These are phyloP conservation scores for Hassar affinis DNA, from an alignment of 2,113 vertebrate species.

Conservation along the genomic window DNA sequence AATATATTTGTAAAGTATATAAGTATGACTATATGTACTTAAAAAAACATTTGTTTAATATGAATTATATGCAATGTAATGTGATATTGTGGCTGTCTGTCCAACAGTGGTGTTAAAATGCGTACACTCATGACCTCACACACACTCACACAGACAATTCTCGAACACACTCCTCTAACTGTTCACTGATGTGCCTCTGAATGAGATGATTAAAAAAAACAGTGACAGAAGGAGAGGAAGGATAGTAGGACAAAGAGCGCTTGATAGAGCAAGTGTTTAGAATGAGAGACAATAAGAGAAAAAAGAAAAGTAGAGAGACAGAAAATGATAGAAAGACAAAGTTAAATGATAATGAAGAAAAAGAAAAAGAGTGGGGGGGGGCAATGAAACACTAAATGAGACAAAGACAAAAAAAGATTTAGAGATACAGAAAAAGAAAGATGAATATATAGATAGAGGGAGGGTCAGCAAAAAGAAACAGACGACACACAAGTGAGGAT, in stretches of 20 bases:
- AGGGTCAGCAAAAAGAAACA: not conserved
- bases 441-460: not conserved
- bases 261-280: not conserved
- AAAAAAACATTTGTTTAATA: no score
- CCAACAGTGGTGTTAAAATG: no score
- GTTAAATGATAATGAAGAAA: conserved; percentile 66
- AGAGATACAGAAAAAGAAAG: not conserved
- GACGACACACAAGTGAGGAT: not conserved
- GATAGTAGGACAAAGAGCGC: not conserved
- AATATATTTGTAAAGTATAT: no score
- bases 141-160: not conserved
- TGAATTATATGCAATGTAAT: no score
- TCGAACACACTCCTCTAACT: not conserved
- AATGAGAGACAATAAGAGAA: conserved; percentile 41
- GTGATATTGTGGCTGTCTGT: no score
- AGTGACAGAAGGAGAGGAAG: not conserved
- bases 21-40: no score
- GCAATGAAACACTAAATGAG: not conserved
- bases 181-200: conserved; percentile 5
- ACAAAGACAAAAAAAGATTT: not conserved
- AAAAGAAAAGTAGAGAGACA: conserved; percentile 57
- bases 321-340: conserved; percentile 51
- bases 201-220: conserved; percentile 10
- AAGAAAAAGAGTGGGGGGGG: not conserved
- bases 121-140: no score